Evolutionary conservation across 2,113 vertebrate species (phyloP), one percentile per base, ranked within the genome.

Genomic region (Pholis gunnellus): DNA sequence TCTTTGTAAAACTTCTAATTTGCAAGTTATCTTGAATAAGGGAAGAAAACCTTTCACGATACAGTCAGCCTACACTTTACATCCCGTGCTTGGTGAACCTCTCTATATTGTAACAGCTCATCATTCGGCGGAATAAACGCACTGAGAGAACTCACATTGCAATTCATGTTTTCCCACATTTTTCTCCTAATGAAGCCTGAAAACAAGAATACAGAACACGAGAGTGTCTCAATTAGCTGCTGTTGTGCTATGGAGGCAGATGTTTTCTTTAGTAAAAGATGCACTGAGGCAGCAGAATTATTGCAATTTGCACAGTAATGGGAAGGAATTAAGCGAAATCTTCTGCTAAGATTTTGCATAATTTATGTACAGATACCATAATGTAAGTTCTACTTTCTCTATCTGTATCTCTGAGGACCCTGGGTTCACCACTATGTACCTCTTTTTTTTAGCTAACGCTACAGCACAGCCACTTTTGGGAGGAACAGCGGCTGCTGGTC

Each of bases 291-390:
- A 60, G 80, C 79, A 69, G 81, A 83, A 71, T 71, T 84, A 84
- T 68, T 66, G 79, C 36, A 72, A 79, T 92, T 87, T 84, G 44
- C 70, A 76, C 66, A 56, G 60, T 89, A 85, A 90, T 77, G 27
- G 42, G 59, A 76, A 64, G 44, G 44, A 86, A 82, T 81, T 82
- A 69, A 86, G 71, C 74, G 79, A 79, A 84, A 78, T 63, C 65
- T 72, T 83, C 10, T 82, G 78, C 75, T 88, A 87, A 89, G 88
- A 87, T 50, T 82, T 85, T 89, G 75, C 78, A 88, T 90, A 88
- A 90, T 91, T 90, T 66, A 90, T 89, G 69, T 66, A 72, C 69
- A 70, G 46, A 60, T 31, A 34, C 34, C 15, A 60, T 78, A 81
- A 81, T 66, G 44, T 57, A 73, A 70, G 44, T 61, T 64, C 3